Base-by-base conservation (phyloP, 2,113 vertebrate species). In the Cyprinodon tularosa region DNA sequence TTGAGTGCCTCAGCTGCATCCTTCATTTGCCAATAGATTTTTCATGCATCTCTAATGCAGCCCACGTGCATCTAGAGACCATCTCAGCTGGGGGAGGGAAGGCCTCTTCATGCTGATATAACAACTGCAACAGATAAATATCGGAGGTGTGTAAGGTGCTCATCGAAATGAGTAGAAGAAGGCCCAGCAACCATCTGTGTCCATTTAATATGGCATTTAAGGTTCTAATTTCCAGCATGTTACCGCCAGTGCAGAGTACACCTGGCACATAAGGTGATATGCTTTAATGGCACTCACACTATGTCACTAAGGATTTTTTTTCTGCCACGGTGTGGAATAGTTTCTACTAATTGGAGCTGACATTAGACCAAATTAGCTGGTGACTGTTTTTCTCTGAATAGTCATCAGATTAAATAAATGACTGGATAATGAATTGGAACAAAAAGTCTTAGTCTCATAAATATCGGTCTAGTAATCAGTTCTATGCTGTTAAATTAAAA, bases 1-100 rank as follows among this genome's bases (percentile, higher is more conserved):
- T 62, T 14, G 74, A 62, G 71, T 62, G 76, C 78, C 84, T 87
- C 90, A 88, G 82, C 88, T 89, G 77, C 81, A 82, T 82, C 78
- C 68, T 79, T 90, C 75, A 68, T 66, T 77, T 79, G 83, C 66
- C 73, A 88, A 88, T 83, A 68, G 36, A 42, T 48, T 84, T 85
- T 68, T 88, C 86, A 86, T 86, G 83, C 84, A 87, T 92, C 79
- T 74, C 66, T 86, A 89, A 87, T 82, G 62, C 79, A 68, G 76
- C 77, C 83, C 76, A 85, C 80, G 81, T 79, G 71, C 62, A 82
- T 75, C 53, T 72, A 71, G 70, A 83, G 36, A 68, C 29, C 36
- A 66, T 44, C 50, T 66, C 62, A 3, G 45, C 80, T 53, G 81
- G 63, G 74, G 80, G 78, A 83, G 66, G 68, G 69, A 74, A 37